Percentiles rank a stretch among this genome's conserved stretches.
phyloP scores from a whole-genome alignment of 2,888 invertebrate genomes.

The Vandiemenella viatica region DNA sequence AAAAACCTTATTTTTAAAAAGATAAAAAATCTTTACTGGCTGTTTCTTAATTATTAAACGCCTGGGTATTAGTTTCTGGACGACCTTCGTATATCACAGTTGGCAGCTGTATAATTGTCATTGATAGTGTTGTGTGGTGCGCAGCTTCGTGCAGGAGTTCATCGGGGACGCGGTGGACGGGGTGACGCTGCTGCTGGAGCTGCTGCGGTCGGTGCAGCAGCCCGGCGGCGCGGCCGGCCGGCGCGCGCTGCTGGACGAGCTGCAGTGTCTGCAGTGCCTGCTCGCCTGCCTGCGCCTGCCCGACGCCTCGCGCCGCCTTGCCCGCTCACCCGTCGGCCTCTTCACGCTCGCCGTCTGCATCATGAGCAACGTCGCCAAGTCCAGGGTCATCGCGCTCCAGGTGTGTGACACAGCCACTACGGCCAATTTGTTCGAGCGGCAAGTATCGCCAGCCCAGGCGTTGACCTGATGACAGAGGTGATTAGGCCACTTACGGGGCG shows the following conservation, averaged over 20 bases:
- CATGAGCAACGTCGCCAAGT: conserved; percentile 75
- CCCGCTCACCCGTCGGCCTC: conserved; percentile 63
- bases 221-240: conserved; percentile 23
- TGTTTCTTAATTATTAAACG: no score
- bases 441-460: no score
- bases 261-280: conserved; percentile 78
- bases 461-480: no score
- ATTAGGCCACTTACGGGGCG: no score
- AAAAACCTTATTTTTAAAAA: no score
- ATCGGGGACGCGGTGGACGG: conserved; percentile 78
- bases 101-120: no score
- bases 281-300: conserved; percentile 61
- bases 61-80: no score
- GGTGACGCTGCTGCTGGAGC: conserved; percentile 65
- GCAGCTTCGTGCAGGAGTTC: conserved; percentile 86
- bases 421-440: no score
- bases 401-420: no score
- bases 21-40: no score
- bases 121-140: conserved; percentile 22
- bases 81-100: no score
- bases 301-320: conserved; percentile 62
- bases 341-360: conserved; percentile 75
- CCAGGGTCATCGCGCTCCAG: conserved; percentile 72
- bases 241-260: conserved; percentile 67
- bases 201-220: conserved; percentile 66